Percentiles rank a stretch among this genome's conserved stretches.
Evolutionary conservation across 1,140 invertebrate species (phyloP).

Genomic region (Trichomalopsis sarcophagae): DNA sequence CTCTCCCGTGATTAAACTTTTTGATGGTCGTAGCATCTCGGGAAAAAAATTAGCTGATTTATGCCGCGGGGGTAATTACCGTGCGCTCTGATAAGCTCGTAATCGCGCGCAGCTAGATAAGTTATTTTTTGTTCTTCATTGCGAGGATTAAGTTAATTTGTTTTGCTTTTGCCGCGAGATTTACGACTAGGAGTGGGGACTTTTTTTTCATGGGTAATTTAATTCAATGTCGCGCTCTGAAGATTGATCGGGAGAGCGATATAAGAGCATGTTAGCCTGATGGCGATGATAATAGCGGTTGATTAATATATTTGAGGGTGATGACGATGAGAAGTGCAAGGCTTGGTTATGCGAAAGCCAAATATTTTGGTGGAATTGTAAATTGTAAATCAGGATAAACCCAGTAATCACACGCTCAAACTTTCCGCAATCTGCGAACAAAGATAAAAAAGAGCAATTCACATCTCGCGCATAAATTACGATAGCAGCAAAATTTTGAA

Average conservation of each 20-base stretch:
- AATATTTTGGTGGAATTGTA: background rate
- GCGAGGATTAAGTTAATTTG: background rate
- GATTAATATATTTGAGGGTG: background rate
- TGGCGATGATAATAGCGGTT: background rate
- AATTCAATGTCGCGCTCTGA: background rate
- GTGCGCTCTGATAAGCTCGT: background rate
- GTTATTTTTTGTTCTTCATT: background rate
- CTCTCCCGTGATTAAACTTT: background rate
- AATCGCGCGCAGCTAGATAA: background rate
- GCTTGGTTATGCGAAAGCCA: background rate
- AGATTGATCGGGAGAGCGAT: background rate
- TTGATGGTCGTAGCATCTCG: background rate
- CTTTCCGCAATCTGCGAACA: background rate
- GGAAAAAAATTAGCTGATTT: slow-evolving; percentile 16
- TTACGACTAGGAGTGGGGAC: background rate
- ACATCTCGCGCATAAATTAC: background rate
- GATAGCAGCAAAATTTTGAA: background rate
- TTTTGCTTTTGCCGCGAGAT: background rate
- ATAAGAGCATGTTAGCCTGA: no score
- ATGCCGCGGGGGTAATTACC: background rate
- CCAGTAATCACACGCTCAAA: background rate
- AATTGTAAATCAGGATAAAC: background rate
- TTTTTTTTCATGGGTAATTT: background rate
- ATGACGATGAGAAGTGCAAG: no score
- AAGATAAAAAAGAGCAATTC: background rate